Percentiles rank a stretch among this genome's conserved stretches.
Conservation (phyloP, 2,113 vertebrate genomes). For the Coryphaenoides rupestris region DNA sequence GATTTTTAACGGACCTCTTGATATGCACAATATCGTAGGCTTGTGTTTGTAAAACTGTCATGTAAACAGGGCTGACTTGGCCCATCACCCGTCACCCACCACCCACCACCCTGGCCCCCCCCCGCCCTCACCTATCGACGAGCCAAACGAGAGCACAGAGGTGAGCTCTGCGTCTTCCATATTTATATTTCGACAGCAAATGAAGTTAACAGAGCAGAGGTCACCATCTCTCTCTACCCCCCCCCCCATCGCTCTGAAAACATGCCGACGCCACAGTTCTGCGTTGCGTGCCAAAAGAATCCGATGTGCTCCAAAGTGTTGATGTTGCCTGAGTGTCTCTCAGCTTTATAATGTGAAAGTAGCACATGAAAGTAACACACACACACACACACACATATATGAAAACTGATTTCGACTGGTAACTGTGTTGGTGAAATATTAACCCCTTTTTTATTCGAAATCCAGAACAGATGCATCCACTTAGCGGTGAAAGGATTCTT, state of each 20-base stretch:
- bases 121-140: slow-evolving; percentile 35
- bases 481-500: too few relatives aligned
- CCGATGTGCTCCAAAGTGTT: slow-evolving; percentile 9
- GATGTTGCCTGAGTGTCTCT: slow-evolving; percentile 18
- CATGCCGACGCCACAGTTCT: slow-evolving; percentile 47
- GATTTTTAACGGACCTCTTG: slow-evolving; percentile 51
- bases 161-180: slow-evolving; percentile 55
- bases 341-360: slow-evolving; percentile 16
- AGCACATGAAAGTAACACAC: slow-evolving; percentile 16
- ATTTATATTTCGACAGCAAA: slow-evolving; percentile 66
- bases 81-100: too few relatives aligned
- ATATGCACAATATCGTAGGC: slow-evolving; percentile 44
- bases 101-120: too few relatives aligned
- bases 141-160: slow-evolving; percentile 44
- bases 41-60: slow-evolving; percentile 46
- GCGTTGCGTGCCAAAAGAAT: slow-evolving; percentile 51
- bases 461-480: too few relatives aligned
- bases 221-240: slow-evolving; percentile 29
- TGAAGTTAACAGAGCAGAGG: slow-evolving; percentile 63
- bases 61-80: slow-evolving; percentile 49
- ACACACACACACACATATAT: background rate
- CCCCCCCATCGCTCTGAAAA: slow-evolving; percentile 33
- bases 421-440: too few relatives aligned
- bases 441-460: too few relatives aligned
- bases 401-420: background rate